A percentile compares a stretch with the other conserved stretches of the same genome.
Evolutionary conservation across 1,140 invertebrate species (phyloP).

Genomic region (Dendrolimus punctatus): DNA sequence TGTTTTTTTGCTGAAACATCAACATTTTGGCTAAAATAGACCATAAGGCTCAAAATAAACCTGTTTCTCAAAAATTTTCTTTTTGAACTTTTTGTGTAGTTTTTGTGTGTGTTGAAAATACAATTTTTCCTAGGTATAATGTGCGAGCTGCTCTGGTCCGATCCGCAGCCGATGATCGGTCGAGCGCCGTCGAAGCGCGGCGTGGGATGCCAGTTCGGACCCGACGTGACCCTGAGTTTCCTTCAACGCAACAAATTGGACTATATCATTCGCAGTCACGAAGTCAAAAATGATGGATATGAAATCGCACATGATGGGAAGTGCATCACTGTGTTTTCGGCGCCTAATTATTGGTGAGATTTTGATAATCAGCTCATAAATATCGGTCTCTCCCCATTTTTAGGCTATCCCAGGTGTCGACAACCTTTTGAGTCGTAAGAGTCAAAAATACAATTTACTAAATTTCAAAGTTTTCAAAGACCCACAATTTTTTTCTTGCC

Average conservation of each 20-base stretch:
- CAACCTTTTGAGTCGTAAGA: too few relatives aligned
- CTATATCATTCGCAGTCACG: slow-evolving; percentile 97
- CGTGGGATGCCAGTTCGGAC: slow-evolving; percentile 98
- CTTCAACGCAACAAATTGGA: slow-evolving; percentile 89
- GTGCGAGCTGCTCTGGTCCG: slow-evolving; percentile 99
- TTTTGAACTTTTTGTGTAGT: too few relatives aligned
- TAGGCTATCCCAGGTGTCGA: too few relatives aligned
- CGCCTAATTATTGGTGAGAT: slow-evolving; percentile 97
- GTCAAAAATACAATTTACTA: too few relatives aligned
- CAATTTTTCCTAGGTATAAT: slow-evolving; percentile 77
- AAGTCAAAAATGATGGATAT: slow-evolving; percentile 98
- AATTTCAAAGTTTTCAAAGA: too few relatives aligned
- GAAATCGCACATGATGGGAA: slow-evolving; percentile 95
- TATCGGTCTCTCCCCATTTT: too few relatives aligned
- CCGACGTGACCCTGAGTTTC: slow-evolving; percentile 95
- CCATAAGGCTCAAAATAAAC: too few relatives aligned
- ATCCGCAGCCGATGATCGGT: slow-evolving; percentile 92
- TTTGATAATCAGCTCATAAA: neutral
- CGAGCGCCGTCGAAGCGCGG: slow-evolving; percentile 95
- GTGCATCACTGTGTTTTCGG: slow-evolving; percentile 97
- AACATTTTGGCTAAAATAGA: too few relatives aligned
- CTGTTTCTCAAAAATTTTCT: too few relatives aligned
- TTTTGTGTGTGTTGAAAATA: too few relatives aligned
- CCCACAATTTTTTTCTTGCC: too few relatives aligned
- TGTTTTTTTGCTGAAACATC: too few relatives aligned